Evolutionary conservation across 2,888 invertebrate genomes (phyloP).

Genomic region (Conomelus anceps): DNA sequence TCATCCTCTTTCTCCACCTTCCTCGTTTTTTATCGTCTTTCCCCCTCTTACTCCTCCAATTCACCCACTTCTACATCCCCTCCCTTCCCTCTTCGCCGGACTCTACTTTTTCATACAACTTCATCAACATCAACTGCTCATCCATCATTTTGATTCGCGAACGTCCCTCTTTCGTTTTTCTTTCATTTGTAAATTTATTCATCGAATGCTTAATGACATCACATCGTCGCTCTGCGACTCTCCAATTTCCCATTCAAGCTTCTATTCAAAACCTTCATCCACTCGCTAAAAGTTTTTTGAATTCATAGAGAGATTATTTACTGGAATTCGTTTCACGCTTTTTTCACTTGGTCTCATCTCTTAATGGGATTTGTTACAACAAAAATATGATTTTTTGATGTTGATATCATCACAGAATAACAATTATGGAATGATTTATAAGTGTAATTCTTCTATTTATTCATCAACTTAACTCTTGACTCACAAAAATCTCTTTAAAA

Average conservation of each 20-base stretch:
- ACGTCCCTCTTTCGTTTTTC: not conserved
- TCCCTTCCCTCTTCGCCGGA: not conserved
- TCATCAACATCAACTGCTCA: not conserved
- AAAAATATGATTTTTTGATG: not conserved
- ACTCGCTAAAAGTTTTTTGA: not conserved
- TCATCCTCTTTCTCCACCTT: not conserved
- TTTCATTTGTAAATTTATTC: not conserved
- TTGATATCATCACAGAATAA: not conserved
- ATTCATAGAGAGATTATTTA: not conserved
- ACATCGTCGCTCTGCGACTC: not conserved
- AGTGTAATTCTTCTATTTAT: too few relatives aligned
- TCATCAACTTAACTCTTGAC: too few relatives aligned
- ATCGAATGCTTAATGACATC: not conserved
- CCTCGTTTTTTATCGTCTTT: not conserved
- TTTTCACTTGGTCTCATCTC: not conserved
- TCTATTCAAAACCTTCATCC: not conserved
- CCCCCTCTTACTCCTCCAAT: not conserved
- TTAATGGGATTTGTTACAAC: not conserved
- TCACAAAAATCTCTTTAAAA: too few relatives aligned
- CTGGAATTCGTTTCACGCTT: not conserved
- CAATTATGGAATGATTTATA: not conserved
- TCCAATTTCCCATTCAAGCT: not conserved
- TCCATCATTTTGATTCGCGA: not conserved
- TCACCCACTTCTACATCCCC: not conserved
- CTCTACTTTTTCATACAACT: not conserved